These are phyloP conservation scores for Trigoniulus corallinus DNA, from an alignment of 1,140 invertebrate species.

Conservation along the genomic window DNA sequence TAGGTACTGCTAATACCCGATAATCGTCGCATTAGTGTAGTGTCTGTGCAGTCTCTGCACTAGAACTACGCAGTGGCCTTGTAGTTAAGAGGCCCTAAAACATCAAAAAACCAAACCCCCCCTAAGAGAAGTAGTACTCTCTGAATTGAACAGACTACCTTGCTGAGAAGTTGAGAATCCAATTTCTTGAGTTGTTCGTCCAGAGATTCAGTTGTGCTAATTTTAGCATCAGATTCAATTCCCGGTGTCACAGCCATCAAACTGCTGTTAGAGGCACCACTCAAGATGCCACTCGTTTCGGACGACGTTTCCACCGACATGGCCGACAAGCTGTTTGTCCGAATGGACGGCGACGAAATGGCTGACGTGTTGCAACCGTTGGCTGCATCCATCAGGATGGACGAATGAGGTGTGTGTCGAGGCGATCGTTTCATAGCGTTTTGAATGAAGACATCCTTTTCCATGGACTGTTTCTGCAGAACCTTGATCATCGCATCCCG, in stretches of 20 bases:
- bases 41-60: too few species aligned
- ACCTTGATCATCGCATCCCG: slow-evolving; percentile 79
- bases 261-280: neutral
- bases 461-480: slow-evolving; percentile 45
- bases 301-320: slow-evolving; percentile 14
- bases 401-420: slow-evolving; percentile 34
- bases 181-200: slow-evolving; percentile 67
- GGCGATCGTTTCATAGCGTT: slow-evolving; percentile 30
- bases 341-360: slow-evolving; percentile 9
- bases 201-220: slow-evolving; percentile 38
- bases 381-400: slow-evolving; percentile 14
- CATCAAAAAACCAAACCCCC: neutral
- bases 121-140: slow-evolving; percentile 8
- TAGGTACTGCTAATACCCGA: too few species aligned
- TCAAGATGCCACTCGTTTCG: slow-evolving; percentile 12
- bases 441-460: slow-evolving; percentile 17
- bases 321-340: slow-evolving; percentile 7
- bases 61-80: too few species aligned
- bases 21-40: too few species aligned
- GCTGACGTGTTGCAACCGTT: slow-evolving; percentile 9
- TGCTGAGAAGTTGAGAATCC: slow-evolving; percentile 46
- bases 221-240: slow-evolving; percentile 9
- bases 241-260: neutral
- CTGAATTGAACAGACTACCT: slow-evolving; percentile 34
- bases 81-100: too few species aligned